These are phyloP conservation scores for Momotus momota DNA, from an alignment of 2,797 vertebrate species.

Conservation along the genomic window DNA sequence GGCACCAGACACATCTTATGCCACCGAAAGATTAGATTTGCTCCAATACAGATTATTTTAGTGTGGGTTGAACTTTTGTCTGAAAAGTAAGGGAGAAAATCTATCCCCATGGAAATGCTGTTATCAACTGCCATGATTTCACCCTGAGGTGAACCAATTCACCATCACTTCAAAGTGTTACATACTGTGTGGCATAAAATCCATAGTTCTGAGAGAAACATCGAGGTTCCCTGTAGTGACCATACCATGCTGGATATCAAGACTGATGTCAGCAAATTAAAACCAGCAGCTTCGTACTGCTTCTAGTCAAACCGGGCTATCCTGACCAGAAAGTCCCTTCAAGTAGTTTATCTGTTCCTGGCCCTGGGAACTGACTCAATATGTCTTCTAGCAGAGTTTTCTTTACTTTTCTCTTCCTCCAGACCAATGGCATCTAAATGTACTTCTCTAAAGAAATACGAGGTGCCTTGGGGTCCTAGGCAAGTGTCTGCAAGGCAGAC, in stretches of 20 bases:
- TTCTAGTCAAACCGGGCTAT: background rate
- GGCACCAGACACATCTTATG: background rate
- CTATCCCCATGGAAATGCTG: background rate
- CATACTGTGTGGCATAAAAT: background rate
- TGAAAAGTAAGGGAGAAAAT: background rate
- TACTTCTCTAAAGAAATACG: background rate
- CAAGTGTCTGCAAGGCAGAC: background rate
- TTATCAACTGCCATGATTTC: background rate
- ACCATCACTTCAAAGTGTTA: background rate
- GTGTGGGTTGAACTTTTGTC: background rate
- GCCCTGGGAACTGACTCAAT: background rate
- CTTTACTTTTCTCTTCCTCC: background rate
- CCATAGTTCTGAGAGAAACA: background rate
- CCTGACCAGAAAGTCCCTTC: background rate
- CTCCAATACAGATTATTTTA: background rate
- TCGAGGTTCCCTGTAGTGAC: background rate
- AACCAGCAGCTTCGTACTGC: background rate
- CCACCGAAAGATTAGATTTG: background rate
- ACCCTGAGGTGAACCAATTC: background rate
- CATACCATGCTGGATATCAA: background rate
- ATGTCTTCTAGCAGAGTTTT: background rate
- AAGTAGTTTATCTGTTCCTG: background rate
- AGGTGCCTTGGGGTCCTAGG: background rate
- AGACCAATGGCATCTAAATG: background rate
- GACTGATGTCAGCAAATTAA: background rate